Evolutionary conservation across 37 sponge, comb jelly and placozoan species (phyloP).

Genomic region (Amphimedon queenslandica): DNA sequence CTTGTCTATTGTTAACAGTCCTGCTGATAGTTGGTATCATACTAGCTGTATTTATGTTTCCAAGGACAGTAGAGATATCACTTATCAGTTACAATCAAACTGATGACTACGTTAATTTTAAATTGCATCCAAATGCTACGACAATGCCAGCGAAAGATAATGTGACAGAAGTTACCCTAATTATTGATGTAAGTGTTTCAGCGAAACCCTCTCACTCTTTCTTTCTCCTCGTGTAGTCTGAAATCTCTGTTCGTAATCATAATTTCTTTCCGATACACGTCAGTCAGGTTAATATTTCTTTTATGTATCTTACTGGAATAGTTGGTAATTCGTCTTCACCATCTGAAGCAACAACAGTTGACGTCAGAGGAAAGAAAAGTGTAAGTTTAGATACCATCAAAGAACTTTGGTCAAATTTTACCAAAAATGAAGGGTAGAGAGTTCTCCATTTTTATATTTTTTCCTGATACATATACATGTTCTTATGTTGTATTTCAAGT

Average conservation of each 20-base stretch:
- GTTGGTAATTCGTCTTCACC: too few species aligned
- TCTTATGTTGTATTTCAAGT: too few species aligned
- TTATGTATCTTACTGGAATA: neutral
- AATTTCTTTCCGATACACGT: slow-evolving; percentile 50
- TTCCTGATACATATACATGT: too few species aligned
- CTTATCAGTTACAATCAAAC: neutral
- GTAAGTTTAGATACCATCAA: too few species aligned
- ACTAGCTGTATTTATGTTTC: slow-evolving; percentile 38
- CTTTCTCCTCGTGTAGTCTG: neutral
- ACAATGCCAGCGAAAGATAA: too few species aligned
- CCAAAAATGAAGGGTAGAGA: too few species aligned
- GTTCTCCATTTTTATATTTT: too few species aligned
- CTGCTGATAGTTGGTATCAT: slow-evolving; percentile 23
- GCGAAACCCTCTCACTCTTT: neutral
- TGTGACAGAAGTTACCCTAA: neutral
- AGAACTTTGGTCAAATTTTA: too few species aligned
- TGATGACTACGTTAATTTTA: neutral
- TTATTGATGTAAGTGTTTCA: too few species aligned
- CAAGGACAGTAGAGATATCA: slow-evolving; percentile 17
- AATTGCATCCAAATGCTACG: neutral
- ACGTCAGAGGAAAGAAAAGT: too few species aligned
- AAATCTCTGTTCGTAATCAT: slow-evolving; percentile 30
- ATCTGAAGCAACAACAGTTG: too few species aligned
- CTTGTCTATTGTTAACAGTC: neutral
- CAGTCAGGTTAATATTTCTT: slow-evolving; percentile 26